Evolutionary conservation across 2,888 invertebrate genomes (phyloP).

Genomic region (Thereva unica): DNA sequence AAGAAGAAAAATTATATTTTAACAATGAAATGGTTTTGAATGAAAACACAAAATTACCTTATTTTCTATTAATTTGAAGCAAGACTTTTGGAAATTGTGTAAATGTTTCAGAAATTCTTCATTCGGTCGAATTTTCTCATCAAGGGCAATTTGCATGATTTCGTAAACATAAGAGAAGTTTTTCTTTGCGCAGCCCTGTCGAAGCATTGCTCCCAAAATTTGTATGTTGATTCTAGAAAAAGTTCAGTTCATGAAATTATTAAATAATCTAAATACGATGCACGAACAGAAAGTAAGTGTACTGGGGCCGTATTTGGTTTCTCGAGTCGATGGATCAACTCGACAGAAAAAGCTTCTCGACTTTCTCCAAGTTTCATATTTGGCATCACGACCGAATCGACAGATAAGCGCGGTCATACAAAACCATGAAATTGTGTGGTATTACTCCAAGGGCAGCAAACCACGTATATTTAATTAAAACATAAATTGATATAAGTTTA

Average conservation of each 20-base stretch:
- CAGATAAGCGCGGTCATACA: too few species aligned
- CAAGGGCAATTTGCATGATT: conserved; percentile 68
- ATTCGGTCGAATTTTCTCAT: conserved; percentile 67
- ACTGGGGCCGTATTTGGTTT: too few species aligned
- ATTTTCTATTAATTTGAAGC: conserved; percentile 61
- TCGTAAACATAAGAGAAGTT: conserved; percentile 71
- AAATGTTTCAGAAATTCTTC: conserved; percentile 66
- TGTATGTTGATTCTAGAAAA: conserved; percentile 70
- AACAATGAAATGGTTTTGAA: conserved; percentile 22
- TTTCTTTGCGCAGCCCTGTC: conserved; percentile 64
- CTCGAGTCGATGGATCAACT: too few species aligned
- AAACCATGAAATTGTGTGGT: too few species aligned
- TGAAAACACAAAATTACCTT: conserved; percentile 53
- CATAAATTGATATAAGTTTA: too few species aligned
- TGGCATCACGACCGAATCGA: too few species aligned
- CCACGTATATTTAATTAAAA: too few species aligned
- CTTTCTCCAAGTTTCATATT: too few species aligned
- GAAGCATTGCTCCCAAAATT: conserved; percentile 75
- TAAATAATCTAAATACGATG: conserved; percentile 5
- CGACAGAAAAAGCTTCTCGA: too few species aligned
- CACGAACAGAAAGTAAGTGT: too few species aligned
- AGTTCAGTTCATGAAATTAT: conserved; percentile 38
- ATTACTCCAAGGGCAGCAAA: too few species aligned
- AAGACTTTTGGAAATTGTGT: conserved; percentile 65
- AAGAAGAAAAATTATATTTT: conserved; percentile 37